These are phyloP conservation scores for Netelia virgata DNA, from an alignment of 2,888 invertebrate genomes.

Conservation along the genomic window DNA sequence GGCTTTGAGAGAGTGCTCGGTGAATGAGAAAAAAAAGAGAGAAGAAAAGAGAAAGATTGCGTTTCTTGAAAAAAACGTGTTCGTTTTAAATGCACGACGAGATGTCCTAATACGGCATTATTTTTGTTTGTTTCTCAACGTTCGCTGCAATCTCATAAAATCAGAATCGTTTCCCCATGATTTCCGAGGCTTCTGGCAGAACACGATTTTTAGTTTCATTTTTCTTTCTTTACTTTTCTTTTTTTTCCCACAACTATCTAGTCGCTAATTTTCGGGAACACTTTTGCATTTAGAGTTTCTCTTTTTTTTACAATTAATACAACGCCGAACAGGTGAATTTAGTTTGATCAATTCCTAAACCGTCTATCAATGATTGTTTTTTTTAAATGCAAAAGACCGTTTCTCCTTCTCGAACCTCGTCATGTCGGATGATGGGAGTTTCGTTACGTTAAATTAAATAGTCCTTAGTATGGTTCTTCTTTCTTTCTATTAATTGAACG, in stretches of 20 bases:
- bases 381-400: constrained; percentile 42
- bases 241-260: background rate
- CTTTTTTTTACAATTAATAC: background rate
- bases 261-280: constrained; percentile 13
- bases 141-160: background rate
- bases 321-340: constrained; percentile 3
- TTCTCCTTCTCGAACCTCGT: constrained; percentile 7
- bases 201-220: background rate
- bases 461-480: background rate
- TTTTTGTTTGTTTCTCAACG: background rate
- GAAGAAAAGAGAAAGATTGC: constrained; percentile 18
- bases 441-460: constrained; percentile 37
- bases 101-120: constrained; percentile 19
- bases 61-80: background rate
- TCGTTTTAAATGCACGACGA: constrained; percentile 11
- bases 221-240: background rate
- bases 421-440: constrained; percentile 15
- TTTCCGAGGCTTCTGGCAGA: background rate
- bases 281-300: background rate
- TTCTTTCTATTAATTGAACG: constrained; percentile 17
- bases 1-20: background rate
- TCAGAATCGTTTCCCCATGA: background rate
- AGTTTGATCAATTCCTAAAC: background rate
- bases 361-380: background rate
- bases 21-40: constrained; percentile 6